Evolutionary conservation across 1,140 invertebrate genomes (phyloP).

Genomic region (Zaprionus gabonicus): DNA sequence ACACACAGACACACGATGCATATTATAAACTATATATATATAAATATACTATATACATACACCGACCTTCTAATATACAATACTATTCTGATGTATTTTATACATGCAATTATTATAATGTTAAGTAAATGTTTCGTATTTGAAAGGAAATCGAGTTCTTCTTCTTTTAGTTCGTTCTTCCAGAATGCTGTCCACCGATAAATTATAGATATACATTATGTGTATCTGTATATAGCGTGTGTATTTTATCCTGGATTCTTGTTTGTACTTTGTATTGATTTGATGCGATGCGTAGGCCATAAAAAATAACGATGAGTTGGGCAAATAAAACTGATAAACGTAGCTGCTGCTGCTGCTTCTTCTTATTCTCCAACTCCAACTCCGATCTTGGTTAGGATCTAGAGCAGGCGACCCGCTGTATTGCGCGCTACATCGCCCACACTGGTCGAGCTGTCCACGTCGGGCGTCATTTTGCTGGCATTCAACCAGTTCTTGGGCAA

Average conservation of each 20-base stretch:
- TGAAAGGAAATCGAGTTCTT: constrained; percentile 31
- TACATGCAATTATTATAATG: constrained; percentile 76
- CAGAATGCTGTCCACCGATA: neutral
- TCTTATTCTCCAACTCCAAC: neutral
- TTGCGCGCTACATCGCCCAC: constrained; percentile 70
- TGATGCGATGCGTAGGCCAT: neutral
- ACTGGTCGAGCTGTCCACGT: constrained; percentile 28
- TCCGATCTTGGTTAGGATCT: neutral
- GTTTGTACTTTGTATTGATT: constrained; percentile 22
- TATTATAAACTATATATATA: constrained; percentile 8
- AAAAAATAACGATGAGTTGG: neutral
- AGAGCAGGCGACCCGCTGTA: constrained; percentile 68
- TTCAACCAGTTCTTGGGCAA: constrained; percentile 71
- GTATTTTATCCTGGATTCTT: neutral
- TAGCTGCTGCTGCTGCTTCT: neutral
- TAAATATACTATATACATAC: constrained; percentile 29
- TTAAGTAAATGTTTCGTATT: constrained; percentile 78
- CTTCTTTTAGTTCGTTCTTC: neutral
- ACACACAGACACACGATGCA: constrained; percentile 28
- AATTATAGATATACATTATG: neutral
- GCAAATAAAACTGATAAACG: neutral
- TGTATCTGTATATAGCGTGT: neutral
- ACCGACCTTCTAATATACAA: constrained; percentile 73
- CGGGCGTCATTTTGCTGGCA: constrained; percentile 51
- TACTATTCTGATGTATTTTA: constrained; percentile 83